Percentiles rank a stretch among this genome's conserved stretches.
Conservation (phyloP, 2,888 invertebrate genomes). For the Euzetes globulus region DNA sequence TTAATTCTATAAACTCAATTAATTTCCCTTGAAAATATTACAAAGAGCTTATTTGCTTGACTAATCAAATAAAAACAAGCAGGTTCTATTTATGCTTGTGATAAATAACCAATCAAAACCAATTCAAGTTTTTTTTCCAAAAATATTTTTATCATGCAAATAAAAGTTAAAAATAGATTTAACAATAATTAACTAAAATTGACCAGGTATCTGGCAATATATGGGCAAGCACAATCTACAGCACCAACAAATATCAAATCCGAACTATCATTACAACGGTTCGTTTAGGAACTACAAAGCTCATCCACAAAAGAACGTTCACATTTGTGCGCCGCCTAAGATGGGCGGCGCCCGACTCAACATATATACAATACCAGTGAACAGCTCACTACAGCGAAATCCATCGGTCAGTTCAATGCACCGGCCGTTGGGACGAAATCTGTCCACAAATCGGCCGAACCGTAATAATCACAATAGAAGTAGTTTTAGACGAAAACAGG, state of each 20-base stretch:
- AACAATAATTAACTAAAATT: background rate
- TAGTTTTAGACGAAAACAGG: background rate
- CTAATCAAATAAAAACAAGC: too few relatives aligned
- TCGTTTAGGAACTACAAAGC: background rate
- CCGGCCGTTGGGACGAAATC: background rate
- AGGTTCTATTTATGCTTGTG: too few relatives aligned
- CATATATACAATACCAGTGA: conserved; percentile 24
- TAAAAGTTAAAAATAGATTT: too few relatives aligned
- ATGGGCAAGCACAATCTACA: conserved; percentile 34
- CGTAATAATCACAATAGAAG: background rate
- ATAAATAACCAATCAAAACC: too few relatives aligned
- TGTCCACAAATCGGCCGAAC: background rate
- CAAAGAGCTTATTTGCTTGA: too few relatives aligned
- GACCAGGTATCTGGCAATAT: conserved; percentile 28
- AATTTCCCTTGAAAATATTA: too few relatives aligned
- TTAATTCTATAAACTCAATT: too few relatives aligned
- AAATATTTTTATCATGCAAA: too few relatives aligned
- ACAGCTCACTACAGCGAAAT: background rate
- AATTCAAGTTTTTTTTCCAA: too few relatives aligned
- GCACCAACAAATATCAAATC: conserved; percentile 34
- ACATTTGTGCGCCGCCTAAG: conserved; percentile 33
- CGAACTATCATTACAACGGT: conserved; percentile 30
- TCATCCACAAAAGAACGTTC: background rate
- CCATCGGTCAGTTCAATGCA: conserved; percentile 6
- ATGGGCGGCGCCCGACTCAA: conserved; percentile 34